Conservation (phyloP, 30 jellyfish, hydroid and myxozoan species). For the Hydra vulgaris region DNA sequence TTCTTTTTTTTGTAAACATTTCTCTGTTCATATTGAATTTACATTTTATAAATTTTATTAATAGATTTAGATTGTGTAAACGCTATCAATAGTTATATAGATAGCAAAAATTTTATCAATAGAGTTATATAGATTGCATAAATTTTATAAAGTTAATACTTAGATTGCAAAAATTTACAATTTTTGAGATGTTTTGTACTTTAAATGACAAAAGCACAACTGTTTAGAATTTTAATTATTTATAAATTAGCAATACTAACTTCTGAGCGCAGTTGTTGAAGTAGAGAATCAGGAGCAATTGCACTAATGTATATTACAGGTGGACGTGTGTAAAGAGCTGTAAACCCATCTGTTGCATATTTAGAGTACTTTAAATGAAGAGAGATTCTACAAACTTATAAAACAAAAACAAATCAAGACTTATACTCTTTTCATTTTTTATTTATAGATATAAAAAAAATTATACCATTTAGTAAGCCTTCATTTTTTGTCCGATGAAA, state of each 20-base stretch:
- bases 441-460: not conserved
- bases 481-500: conserved; percentile 33
- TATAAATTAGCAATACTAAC: conserved; percentile 36
- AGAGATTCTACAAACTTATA: conserved; percentile 68
- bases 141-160: too few species aligned
- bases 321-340: conserved; percentile 92
- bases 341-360: conserved; percentile 84
- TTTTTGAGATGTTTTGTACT: too few species aligned
- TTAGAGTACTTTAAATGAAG: conserved; percentile 61
- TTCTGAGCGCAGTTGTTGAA: conserved; percentile 55
- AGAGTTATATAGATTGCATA: too few species aligned
- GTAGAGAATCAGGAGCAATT: conserved; percentile 72
- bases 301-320: conserved; percentile 89
- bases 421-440: not conserved
- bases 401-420: not conserved
- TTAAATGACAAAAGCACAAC: too few species aligned
- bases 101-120: too few species aligned
- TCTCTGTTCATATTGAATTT: too few species aligned
- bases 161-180: too few species aligned
- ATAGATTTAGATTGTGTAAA: too few species aligned
- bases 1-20: too few species aligned
- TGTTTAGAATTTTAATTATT: too few species aligned
- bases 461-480: conserved; percentile 46
- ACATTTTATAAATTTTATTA: too few species aligned
- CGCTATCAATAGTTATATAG: too few species aligned